Conservation (phyloP, 2,888 invertebrate species). For the Drosophila crucigera region DNA sequence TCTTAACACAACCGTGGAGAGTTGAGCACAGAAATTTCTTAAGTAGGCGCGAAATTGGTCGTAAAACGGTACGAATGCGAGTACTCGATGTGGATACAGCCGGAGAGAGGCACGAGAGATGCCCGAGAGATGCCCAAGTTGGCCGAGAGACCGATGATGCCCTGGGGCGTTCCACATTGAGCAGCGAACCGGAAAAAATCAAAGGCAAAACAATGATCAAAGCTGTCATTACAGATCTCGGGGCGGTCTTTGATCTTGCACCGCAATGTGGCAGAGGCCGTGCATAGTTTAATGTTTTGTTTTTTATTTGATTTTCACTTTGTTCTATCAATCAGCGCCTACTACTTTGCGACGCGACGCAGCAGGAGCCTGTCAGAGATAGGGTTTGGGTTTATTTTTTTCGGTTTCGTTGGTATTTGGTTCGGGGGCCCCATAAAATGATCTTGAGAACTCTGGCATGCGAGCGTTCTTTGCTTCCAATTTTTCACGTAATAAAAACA, state of each 20-base stretch:
- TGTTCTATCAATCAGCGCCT: slow-evolving; percentile 81
- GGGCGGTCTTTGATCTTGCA: slow-evolving; percentile 79
- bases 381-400: slow-evolving; percentile 31
- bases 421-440: slow-evolving; percentile 55
- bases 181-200: slow-evolving; percentile 78
- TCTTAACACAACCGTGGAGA: slow-evolving; percentile 35
- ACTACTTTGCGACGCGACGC: slow-evolving; percentile 72
- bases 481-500: slow-evolving; percentile 77
- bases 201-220: slow-evolving; percentile 81
- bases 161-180: slow-evolving; percentile 51
- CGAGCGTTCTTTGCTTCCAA: slow-evolving; percentile 27
- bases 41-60: slow-evolving; percentile 76
- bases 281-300: slow-evolving; percentile 76
- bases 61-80: slow-evolving; percentile 53
- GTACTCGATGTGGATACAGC: slow-evolving; percentile 31
- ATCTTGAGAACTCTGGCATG: slow-evolving; percentile 61
- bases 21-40: slow-evolving; percentile 52
- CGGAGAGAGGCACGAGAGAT: slow-evolving; percentile 4
- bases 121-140: not conserved
- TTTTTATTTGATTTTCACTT: slow-evolving; percentile 82
- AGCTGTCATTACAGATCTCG: slow-evolving; percentile 81
- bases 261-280: slow-evolving; percentile 69
- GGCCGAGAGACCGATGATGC: slow-evolving; percentile 3
- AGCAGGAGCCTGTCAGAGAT: slow-evolving; percentile 55
- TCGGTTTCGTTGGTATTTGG: slow-evolving; percentile 1